Conservation (phyloP, 2,113 vertebrate species). For the Cygnus atratus region DNA sequence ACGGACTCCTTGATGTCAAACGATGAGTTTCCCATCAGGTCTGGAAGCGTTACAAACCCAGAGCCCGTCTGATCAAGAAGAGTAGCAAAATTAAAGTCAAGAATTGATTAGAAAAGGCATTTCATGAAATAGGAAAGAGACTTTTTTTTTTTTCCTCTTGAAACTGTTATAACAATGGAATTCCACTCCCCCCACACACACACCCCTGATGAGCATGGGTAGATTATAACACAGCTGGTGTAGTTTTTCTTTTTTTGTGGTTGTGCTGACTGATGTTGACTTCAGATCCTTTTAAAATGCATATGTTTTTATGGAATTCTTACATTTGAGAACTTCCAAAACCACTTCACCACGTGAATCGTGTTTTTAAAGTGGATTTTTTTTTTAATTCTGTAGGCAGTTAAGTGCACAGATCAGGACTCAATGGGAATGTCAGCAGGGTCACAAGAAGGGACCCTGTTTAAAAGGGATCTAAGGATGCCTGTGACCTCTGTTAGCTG, state of each 20-base stretch:
- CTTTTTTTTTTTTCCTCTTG: not conserved
- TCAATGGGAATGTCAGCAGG: not conserved
- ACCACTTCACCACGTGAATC: not conserved
- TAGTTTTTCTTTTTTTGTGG: not conserved
- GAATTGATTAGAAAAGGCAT: not conserved
- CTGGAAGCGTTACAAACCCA: not conserved
- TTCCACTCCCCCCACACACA: not conserved
- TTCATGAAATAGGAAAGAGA: not conserved
- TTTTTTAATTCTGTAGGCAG: not conserved
- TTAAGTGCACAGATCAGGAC: not conserved
- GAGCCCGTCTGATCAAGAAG: not conserved
- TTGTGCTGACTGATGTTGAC: not conserved
- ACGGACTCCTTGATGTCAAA: not conserved
- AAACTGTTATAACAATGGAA: not conserved
- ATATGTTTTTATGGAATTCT: not conserved
- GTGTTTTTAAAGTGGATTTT: not conserved
- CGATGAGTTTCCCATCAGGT: not conserved
- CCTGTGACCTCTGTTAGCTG: not conserved
- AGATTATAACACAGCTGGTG: not conserved
- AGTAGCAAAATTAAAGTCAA: not conserved
- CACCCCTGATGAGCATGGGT: fast-evolving
- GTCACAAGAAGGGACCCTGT: not conserved
- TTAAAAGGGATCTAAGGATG: not conserved
- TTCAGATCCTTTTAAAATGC: not conserved
- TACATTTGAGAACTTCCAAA: not conserved